Evolutionary conservation across 2,888 invertebrate species (phyloP), one percentile per base, ranked within the genome.

Genomic region (Cataglyphis cursor): DNA sequence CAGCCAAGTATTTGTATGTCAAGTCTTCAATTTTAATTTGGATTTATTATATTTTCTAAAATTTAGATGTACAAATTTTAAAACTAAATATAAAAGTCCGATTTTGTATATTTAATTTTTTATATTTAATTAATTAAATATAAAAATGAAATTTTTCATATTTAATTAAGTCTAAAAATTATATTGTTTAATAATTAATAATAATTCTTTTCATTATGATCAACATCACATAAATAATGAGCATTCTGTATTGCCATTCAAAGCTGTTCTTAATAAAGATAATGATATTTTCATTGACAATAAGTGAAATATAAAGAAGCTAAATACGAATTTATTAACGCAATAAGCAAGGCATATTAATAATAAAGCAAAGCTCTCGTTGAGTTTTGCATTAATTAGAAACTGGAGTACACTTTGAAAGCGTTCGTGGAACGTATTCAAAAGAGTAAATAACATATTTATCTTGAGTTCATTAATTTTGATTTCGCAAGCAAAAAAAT

Each of bases 381-480:
- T 5, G 12, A 65, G 41, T 24, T 74, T 21, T 9, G 18, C n/a
- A 31, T 57, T 75, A 81, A 81, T 81, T 75, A 81, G 54, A 4
- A 73, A 12, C 1, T n/a, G 57, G 44, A 75, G 48, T 54, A 57
- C 24, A 6, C 31, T 41, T 35, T 57, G 21, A 75, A 44, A 59
- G 24, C 24, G 18, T 5, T 5, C 31, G 8, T 1, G 35, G 48
- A 62, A 75, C 48, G 15, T 18, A 38, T 41, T 44, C 28, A 3
- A 28, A 62, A 72, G 1, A 12, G 9, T 4, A 18, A 68, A 61
- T 41, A 54, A 24, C 28, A 28, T 6, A 35, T 12, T 21, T 38
- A 38, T 38, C 64, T 38, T 38, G 8, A 54, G 41, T 15, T 64
- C 48, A 38, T 75, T 44, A 5, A 44, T 44, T 44, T 44, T 15